Evolutionary conservation across 1,140 invertebrate genomes (phyloP).

Genomic region (Diplogasteroides magnus): DNA sequence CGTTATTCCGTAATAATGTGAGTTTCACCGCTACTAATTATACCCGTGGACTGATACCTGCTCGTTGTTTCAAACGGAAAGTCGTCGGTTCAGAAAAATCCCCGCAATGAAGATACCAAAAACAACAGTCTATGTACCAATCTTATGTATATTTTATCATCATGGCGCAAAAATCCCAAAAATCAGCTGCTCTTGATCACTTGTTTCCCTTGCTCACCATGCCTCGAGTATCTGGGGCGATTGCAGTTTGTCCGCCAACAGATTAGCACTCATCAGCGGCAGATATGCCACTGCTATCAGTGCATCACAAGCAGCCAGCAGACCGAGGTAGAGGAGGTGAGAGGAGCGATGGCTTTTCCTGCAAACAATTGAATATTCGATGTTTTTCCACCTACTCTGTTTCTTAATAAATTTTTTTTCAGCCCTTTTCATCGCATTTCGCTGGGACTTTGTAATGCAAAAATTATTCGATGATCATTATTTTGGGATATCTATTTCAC

Average conservation of each 20-base stretch:
- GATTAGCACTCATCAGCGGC: slow-evolving; percentile 45
- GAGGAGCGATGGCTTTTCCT: slow-evolving; percentile 49
- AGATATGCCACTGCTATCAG: slow-evolving; percentile 44
- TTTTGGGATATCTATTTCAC: too few relatives aligned
- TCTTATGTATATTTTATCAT: too few relatives aligned
- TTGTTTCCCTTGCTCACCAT: slow-evolving; percentile 24
- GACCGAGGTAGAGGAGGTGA: slow-evolving; percentile 39
- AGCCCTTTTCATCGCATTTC: too few relatives aligned
- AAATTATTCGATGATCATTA: too few relatives aligned
- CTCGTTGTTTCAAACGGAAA: too few relatives aligned
- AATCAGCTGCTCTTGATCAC: background rate
- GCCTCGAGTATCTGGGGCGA: slow-evolving; percentile 37
- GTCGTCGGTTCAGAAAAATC: slow-evolving; percentile 1
- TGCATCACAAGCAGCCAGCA: slow-evolving; percentile 46
- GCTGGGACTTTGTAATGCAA: too few relatives aligned
- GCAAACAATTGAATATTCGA: too few relatives aligned
- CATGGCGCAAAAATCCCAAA: slow-evolving; percentile 24
- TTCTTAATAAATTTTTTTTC: too few relatives aligned
- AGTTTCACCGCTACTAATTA: too few relatives aligned
- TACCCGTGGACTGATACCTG: too few relatives aligned
- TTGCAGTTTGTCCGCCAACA: slow-evolving; percentile 44
- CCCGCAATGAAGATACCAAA: background rate
- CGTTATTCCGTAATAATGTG: too few relatives aligned
- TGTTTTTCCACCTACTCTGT: too few relatives aligned
- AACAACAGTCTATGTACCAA: background rate